Percentiles rank a stretch among this genome's conserved stretches.
Evolutionary conservation across 1,140 invertebrate species (phyloP).

Genomic region (Colletes gigas): DNA sequence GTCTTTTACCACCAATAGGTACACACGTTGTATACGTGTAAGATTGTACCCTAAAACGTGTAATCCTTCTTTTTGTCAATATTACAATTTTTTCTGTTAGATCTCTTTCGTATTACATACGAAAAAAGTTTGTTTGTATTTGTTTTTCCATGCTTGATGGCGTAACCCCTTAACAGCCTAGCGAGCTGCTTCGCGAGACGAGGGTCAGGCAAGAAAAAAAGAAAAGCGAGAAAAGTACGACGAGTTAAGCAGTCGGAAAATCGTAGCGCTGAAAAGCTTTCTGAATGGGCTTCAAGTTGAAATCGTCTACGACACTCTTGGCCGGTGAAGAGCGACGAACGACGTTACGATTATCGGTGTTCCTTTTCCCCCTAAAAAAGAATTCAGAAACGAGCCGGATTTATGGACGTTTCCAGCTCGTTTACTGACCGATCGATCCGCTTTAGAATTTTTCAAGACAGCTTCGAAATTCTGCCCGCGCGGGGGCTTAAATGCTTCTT

Average conservation of each 20-base stretch:
- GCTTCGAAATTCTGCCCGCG: background rate
- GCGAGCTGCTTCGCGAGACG: background rate
- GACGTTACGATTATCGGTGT: slow-evolving; percentile 8
- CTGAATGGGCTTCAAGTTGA: slow-evolving; percentile 19
- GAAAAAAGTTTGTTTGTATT: background rate
- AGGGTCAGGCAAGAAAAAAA: background rate
- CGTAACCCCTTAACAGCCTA: background rate
- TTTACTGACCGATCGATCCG: too few species aligned
- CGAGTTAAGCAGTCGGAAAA: slow-evolving; percentile 24
- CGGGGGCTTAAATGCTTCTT: background rate
- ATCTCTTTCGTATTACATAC: too few species aligned
- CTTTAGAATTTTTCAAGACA: too few species aligned
- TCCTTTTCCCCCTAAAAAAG: background rate
- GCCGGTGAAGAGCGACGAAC: background rate
- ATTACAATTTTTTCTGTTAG: too few species aligned
- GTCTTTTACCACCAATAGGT: too few species aligned
- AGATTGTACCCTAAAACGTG: too few species aligned
- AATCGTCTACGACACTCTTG: slow-evolving; percentile 26
- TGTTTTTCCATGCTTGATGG: background rate
- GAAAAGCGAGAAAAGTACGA: background rate
- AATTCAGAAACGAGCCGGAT: background rate
- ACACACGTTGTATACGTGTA: too few species aligned
- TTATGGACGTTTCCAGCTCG: too few species aligned
- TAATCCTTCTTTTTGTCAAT: too few species aligned
- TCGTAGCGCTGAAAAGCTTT: slow-evolving; percentile 3